Base-by-base conservation (phyloP, 2,888 invertebrate species). In the Xestia c-nigrum region DNA sequence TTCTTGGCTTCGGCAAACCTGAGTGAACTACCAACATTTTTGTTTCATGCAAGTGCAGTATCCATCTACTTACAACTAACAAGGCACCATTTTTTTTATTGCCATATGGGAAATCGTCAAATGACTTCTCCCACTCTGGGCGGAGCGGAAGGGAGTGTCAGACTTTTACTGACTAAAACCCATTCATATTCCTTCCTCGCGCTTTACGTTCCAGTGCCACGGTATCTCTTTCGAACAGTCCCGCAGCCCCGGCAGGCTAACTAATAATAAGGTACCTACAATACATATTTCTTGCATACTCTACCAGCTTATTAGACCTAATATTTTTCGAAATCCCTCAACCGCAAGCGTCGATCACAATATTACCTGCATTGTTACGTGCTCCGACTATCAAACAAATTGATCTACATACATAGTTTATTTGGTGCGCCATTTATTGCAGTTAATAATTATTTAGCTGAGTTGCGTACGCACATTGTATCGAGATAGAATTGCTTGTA, bases 341-440 rank as follows among this genome's bases (percentile, higher is more conserved):
- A 74, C 81, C 76, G 67, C 81, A 81, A 81, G 80, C 72, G 73
- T 73, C 47, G 71, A 83, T 83, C 84, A 81, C 78, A 78, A 81
- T 73, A 86, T 85, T 83, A 80, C 74, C 65, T 71, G 73, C 82
- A 86, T 83, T 84, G 82, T 87, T 87, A 83, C 85, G 81, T 88
- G 84, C 72, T 67, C 75, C 78, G 72, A 71, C 85, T 90, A 89
- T 87, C 88, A 47, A 78, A 80, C 78, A 84, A 89, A 89, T 89
- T 88, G 88, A 88, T 90, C 89, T 87, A 84, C 84, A 86, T 87
- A 79, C 84, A 83, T 79, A 77, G 81, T 87, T 87, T 84, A 86
- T 87, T 88, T 86, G 80, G 76, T 68, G 57, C 74, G 82, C 84
- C 75, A 76, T 89, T 90, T 81, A 83, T 80, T 83, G 82, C 81